These are phyloP conservation scores for Drosophila affinis DNA, from an alignment of 2,888 invertebrate species.

Conservation along the genomic window DNA sequence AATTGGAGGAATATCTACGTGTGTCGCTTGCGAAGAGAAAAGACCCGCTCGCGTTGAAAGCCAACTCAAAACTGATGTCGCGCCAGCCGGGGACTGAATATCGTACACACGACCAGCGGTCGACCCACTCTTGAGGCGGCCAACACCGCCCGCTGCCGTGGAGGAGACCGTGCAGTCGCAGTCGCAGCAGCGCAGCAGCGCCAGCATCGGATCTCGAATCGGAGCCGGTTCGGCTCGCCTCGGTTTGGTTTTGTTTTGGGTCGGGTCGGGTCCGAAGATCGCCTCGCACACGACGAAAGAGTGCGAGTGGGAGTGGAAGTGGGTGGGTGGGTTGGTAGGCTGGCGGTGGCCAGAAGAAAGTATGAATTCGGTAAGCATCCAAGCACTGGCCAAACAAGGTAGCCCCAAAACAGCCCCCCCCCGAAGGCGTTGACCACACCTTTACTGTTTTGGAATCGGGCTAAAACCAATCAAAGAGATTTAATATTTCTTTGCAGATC, in stretches of 20 bases:
- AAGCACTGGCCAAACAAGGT: constrained; percentile 20
- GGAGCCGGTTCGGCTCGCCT: constrained; percentile 22
- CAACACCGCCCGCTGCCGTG: constrained; percentile 42
- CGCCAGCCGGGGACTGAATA: constrained; percentile 77
- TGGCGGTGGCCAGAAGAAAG: constrained; percentile 44
- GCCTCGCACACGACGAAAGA: constrained; percentile 1
- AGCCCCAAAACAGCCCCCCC: background rate
- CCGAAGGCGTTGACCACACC: too few relatives aligned
- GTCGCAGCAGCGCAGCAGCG: constrained; percentile 22
- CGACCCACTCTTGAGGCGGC: constrained; percentile 67
- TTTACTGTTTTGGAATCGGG: too few relatives aligned
- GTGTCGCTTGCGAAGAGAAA: constrained; percentile 84
- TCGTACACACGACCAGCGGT: constrained; percentile 58
- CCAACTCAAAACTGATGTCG: constrained; percentile 85
- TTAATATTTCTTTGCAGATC: too few relatives aligned
- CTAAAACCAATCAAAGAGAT: too few relatives aligned
- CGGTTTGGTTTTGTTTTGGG: background rate
- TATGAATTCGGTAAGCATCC: constrained; percentile 60
- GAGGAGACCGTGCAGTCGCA: constrained; percentile 64
- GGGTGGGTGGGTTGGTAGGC: constrained; percentile 49
- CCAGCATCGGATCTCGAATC: constrained; percentile 55
- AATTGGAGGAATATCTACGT: constrained; percentile 82
- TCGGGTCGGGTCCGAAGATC: constrained; percentile 19
- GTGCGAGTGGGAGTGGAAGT: constrained; percentile 39
- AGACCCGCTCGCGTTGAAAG: constrained; percentile 85